Percentiles rank a stretch among this genome's conserved stretches.
Evolutionary conservation across 2,888 invertebrate genomes (phyloP).

Genomic region (Acanthosepion esculentum): DNA sequence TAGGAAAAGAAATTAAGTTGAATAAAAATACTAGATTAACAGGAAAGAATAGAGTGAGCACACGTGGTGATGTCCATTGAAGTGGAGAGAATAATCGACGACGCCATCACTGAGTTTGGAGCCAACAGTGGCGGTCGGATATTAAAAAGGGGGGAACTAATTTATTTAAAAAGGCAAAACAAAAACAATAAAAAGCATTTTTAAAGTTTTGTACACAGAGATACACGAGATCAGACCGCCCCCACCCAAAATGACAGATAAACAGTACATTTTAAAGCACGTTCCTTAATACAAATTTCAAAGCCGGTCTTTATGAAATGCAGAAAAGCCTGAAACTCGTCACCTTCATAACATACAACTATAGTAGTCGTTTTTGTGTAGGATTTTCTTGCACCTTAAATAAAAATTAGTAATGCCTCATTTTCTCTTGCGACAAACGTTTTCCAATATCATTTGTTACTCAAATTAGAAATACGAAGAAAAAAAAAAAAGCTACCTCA

Average conservation of each 20-base stretch:
- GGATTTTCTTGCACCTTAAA: not conserved
- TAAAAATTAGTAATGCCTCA: not conserved
- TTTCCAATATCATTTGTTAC: not conserved
- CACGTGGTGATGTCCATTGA: not conserved
- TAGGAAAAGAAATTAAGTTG: not conserved
- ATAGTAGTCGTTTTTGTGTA: not conserved
- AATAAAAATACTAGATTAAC: not conserved
- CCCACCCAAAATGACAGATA: not conserved
- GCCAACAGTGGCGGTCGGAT: constrained; percentile 33
- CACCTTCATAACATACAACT: constrained; percentile 3
- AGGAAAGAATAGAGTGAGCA: not conserved
- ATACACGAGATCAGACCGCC: not conserved
- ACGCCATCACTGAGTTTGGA: constrained; percentile 11
- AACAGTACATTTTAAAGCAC: not conserved
- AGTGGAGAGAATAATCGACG: not conserved
- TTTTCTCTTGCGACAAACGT: not conserved
- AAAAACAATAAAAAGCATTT: too few relatives aligned
- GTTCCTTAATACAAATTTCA: not conserved
- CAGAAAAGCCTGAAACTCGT: not conserved
- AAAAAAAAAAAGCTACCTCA: too few relatives aligned
- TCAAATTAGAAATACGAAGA: not conserved
- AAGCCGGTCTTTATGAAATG: not conserved
- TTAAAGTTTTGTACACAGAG: not conserved
- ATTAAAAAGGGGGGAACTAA: not conserved
- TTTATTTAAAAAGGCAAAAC: too few relatives aligned